These are phyloP conservation scores for Capricornis sumatraensis DNA, from an alignment of 2,113 vertebrate species.

Conservation along the genomic window DNA sequence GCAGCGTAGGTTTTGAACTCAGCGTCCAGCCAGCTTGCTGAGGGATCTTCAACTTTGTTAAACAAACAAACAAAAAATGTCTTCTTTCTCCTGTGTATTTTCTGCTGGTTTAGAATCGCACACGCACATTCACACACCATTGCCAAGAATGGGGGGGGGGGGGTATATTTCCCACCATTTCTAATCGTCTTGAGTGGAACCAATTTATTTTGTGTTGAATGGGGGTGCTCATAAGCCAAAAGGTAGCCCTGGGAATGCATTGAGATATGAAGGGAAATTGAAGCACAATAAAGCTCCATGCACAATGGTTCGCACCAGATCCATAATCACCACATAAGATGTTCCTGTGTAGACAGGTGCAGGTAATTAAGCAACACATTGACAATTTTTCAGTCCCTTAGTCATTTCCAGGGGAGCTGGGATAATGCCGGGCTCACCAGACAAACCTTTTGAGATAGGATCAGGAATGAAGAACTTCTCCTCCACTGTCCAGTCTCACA, in stretches of 20 bases:
- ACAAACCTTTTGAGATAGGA: constrained; percentile 8
- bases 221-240: constrained; percentile 69
- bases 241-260: constrained; percentile 64
- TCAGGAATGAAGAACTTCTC: background rate
- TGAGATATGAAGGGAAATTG: constrained; percentile 71
- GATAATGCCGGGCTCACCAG: constrained; percentile 26
- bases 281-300: constrained; percentile 69
- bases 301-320: constrained; percentile 57
- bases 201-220: constrained; percentile 73
- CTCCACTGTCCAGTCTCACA: background rate
- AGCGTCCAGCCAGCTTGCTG: background rate
- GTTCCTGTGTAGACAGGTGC: constrained; percentile 72
- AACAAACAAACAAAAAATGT: background rate
- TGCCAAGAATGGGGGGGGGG: constrained; percentile 52
- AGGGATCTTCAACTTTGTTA: background rate
- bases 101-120: constrained; percentile 29
- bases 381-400: constrained; percentile 67
- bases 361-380: constrained; percentile 65
- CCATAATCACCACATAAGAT: constrained; percentile 60
- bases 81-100: background rate
- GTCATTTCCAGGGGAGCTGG: constrained; percentile 60
- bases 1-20: background rate
- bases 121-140: background rate
- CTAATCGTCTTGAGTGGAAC: constrained; percentile 64
- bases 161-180: constrained; percentile 62